Conservation (phyloP, 2,797 vertebrate genomes). For the Lophura swinhoii region DNA sequence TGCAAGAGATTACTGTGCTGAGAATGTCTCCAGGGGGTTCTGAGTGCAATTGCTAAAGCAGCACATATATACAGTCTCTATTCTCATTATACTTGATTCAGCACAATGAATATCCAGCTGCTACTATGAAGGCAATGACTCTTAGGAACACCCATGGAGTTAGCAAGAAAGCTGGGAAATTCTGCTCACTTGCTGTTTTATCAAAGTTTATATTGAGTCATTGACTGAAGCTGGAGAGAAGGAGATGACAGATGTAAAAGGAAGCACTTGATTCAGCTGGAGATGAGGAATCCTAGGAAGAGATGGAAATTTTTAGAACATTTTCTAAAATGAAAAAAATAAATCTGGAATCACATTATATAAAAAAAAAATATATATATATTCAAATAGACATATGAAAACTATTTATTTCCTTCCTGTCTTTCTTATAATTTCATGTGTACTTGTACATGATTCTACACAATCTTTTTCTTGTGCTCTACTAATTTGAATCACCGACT, state of each 20-base stretch:
- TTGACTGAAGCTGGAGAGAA: background rate
- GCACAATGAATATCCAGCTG: conserved; percentile 47
- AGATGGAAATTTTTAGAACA: background rate
- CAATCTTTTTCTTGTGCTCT: background rate
- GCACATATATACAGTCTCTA: background rate
- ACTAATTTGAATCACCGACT: background rate
- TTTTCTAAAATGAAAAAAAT: background rate
- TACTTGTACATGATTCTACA: background rate
- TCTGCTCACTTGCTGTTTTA: background rate
- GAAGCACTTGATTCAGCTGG: background rate
- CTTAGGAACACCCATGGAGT: background rate
- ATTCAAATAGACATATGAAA: background rate
- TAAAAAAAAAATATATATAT: background rate
- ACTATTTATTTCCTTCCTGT: background rate
- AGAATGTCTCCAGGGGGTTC: background rate
- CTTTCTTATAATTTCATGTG: background rate
- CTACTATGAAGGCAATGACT: background rate
- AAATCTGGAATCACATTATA: background rate
- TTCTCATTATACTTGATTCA: conserved; percentile 40
- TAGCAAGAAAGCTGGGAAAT: background rate
- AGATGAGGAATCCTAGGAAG: background rate
- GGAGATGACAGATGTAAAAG: background rate
- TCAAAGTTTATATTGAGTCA: background rate
- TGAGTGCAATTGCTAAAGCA: background rate
- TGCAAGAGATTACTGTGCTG: background rate